Evolutionary conservation across 1,140 invertebrate genomes (phyloP), one percentile per base, ranked within the genome.

Genomic region (Charaxes varanes): DNA sequence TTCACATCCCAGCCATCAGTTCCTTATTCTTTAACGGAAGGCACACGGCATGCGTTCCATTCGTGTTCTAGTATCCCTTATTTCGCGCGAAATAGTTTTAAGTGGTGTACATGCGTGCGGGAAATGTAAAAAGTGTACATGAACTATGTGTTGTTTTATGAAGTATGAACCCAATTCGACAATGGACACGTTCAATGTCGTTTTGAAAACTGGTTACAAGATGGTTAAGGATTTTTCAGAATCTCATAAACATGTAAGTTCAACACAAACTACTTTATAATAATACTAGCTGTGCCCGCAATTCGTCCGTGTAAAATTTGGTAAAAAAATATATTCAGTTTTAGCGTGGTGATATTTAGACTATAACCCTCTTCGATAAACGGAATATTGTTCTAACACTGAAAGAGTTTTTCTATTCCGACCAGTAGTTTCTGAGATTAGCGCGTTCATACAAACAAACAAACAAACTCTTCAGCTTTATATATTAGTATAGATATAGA

Each of bases 131-230:
- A 8, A 23, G 21, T 44, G 33, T 36, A 13, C n/a, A 13, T 11
- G 15, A 22, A 15, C 21, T 23, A 40, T 40, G 19, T 31, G 19
- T 6, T 31, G 37, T 36, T 31, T 22, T 22, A 19, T 40, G 7
- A 31, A 19, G 6, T 22, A 34, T 8, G 18, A 41, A 32, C 36
- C 22, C 41, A 19, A 37, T 18, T 40, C 12, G 41, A 44, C 26
- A 41, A 81, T 81, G 77, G 63, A 81, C 64, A 62, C 72, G 10
- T 49, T 81, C 53, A 81, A 77, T 41, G 61, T 72, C 41, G 46
- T 81, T 44, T 45, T 77, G 21, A 78, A 74, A 62, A 79, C 73
- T 18, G 65, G 73, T 58, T 81, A 81, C 43, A 81, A 79, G 59
- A 69, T 78, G 37, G 59, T 77, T 28, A 78, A 78, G 59, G 70